These are phyloP conservation scores for Todiramphus saurophagus DNA, from an alignment of 2,113 vertebrate species.

Conservation along the genomic window DNA sequence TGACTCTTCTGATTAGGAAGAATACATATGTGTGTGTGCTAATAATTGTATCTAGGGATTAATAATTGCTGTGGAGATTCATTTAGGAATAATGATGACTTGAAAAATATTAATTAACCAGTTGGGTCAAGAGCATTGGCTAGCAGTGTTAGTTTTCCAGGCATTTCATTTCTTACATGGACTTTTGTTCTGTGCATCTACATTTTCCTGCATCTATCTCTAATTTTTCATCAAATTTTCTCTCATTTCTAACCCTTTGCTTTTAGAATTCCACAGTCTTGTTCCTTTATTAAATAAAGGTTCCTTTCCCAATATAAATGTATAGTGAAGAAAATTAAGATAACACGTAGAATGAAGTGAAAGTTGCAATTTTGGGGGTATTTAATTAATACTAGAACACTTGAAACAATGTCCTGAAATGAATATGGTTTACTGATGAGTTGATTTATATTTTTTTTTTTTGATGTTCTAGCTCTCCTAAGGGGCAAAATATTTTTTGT, in stretches of 20 bases:
- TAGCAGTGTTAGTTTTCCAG: conserved; percentile 7
- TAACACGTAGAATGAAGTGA: neutral
- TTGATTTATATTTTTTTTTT: neutral
- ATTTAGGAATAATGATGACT: conserved; percentile 36
- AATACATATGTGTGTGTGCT: neutral
- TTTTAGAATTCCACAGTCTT: neutral
- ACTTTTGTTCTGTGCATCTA: neutral
- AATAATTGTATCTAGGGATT: conserved; percentile 26
- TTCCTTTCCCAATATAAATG: neutral
- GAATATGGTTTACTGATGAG: neutral
- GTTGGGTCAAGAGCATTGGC: neutral
- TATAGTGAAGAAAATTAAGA: neutral
- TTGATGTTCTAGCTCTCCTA: neutral
- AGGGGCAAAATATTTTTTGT: neutral
- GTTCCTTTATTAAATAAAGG: neutral
- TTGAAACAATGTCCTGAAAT: neutral
- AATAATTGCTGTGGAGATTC: conserved; percentile 40
- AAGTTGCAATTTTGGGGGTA: neutral
- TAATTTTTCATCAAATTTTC: neutral
- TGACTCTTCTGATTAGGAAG: neutral
- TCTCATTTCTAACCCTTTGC: neutral
- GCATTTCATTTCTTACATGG: conserved; percentile 7
- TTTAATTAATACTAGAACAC: neutral
- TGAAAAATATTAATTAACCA: conserved; percentile 44
- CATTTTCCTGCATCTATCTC: neutral